Evolutionary conservation across 2,113 vertebrate genomes (phyloP).

Genomic region (Formicarius rufipectus): DNA sequence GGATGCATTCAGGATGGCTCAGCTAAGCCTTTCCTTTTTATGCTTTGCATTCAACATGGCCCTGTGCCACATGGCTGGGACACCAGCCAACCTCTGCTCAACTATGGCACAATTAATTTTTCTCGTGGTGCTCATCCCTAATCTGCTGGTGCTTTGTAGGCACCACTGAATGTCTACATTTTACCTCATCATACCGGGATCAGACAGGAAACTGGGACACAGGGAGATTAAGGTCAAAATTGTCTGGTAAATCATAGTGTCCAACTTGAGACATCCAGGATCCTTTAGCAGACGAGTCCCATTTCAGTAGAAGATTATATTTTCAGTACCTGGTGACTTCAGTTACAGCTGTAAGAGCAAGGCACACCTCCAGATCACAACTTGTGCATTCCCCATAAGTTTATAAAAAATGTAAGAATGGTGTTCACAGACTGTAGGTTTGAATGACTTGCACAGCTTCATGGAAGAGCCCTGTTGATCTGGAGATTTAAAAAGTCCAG

Average conservation of each 20-base stretch:
- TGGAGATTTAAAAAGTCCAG: not conserved
- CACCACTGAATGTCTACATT: not conserved
- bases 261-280: not conserved
- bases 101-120: not conserved
- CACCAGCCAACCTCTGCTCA: not conserved
- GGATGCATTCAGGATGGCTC: not conserved
- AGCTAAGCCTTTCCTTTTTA: not conserved
- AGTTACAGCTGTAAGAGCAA: not conserved
- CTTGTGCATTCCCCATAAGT: not conserved
- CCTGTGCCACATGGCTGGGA: not conserved
- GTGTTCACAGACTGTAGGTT: not conserved
- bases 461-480: not conserved
- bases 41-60: not conserved
- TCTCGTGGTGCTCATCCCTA: not conserved
- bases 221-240: constrained; percentile 39
- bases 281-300: not conserved
- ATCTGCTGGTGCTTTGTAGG: constrained; percentile 3
- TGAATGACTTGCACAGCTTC: not conserved
- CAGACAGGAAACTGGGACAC: constrained; percentile 2
- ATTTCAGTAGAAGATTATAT: not conserved
- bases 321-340: not conserved
- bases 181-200: not conserved
- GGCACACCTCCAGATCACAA: not conserved
- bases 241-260: not conserved
- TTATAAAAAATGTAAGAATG: not conserved